phyloP scores from a whole-genome alignment of 2,888 invertebrate species.

The Glaucopsyche alexis region DNA sequence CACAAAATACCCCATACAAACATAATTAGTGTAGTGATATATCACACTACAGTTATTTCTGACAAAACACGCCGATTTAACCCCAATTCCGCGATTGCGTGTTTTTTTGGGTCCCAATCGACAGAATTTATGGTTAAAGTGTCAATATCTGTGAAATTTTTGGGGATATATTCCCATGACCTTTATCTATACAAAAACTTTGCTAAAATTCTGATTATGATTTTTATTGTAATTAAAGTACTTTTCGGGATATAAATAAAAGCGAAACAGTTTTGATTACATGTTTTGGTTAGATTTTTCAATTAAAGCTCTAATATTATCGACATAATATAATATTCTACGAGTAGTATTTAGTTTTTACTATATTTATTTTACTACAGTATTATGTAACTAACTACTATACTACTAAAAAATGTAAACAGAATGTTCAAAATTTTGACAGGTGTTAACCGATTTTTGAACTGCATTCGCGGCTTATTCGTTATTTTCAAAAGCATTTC shows the following conservation, averaged over 20 bases:
- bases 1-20: constrained; percentile 67
- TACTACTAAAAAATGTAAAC: too few relatives aligned
- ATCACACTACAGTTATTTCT: constrained; percentile 66
- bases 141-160: constrained; percentile 66
- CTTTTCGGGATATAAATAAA: neutral
- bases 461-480: constrained; percentile 11
- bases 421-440: constrained; percentile 10
- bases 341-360: too few relatives aligned
- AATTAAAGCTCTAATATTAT: too few relatives aligned
- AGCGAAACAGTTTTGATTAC: neutral
- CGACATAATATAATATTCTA: too few relatives aligned
- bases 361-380: too few relatives aligned
- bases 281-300: too few relatives aligned
- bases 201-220: neutral
- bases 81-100: constrained; percentile 61
- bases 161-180: constrained; percentile 59
- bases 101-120: constrained; percentile 65
- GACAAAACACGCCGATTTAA: constrained; percentile 75
- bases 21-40: constrained; percentile 71
- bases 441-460: neutral
- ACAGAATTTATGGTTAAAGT: constrained; percentile 63
- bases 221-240: constrained; percentile 22
- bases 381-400: too few relatives aligned
- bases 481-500: constrained; percentile 23
- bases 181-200: constrained; percentile 45